Evolutionary conservation across 92 coral and sea anemone genomes (phyloP).

Genomic region (Porites cylindrica): DNA sequence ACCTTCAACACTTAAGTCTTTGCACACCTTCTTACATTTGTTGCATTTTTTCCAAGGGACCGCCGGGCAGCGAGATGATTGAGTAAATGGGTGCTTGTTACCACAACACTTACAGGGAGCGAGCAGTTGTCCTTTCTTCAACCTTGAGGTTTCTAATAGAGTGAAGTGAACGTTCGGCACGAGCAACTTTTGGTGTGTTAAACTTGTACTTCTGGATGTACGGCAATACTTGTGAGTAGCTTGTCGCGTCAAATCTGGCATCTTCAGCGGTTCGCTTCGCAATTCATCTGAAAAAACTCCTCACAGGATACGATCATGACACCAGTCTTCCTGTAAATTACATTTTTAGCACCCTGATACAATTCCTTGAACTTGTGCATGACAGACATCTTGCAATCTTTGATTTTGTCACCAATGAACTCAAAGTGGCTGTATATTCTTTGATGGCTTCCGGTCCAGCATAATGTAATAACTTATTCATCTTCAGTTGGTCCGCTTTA

Average conservation of each 20-base stretch:
- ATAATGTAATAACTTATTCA: constrained; percentile 63
- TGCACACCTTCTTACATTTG: constrained; percentile 51
- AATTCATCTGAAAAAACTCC: constrained; percentile 63
- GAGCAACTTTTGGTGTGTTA: background rate
- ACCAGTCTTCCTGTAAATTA: constrained; percentile 62
- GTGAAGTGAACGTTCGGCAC: constrained; percentile 11
- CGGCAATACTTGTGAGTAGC: constrained; percentile 70
- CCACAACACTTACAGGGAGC: constrained; percentile 70
- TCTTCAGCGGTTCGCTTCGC: constrained; percentile 64
- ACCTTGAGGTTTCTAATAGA: background rate
- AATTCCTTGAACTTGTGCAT: constrained; percentile 54
- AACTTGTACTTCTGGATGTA: constrained; percentile 62
- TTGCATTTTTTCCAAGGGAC: constrained; percentile 42
- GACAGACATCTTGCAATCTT: constrained; percentile 25
- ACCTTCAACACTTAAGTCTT: too few species aligned
- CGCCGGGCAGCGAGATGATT: constrained; percentile 59
- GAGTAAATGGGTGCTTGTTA: constrained; percentile 68
- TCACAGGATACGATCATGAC: constrained; percentile 73
- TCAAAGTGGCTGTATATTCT: constrained; percentile 62
- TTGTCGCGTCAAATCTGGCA: constrained; percentile 68
- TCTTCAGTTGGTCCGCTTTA: constrained; percentile 52
- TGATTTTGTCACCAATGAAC: constrained; percentile 41
- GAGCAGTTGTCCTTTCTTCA: constrained; percentile 29
- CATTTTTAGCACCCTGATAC: constrained; percentile 59
- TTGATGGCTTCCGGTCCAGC: constrained; percentile 69